These are phyloP conservation scores for Poeciliopsis presidionis DNA, from an alignment of 2,797 vertebrate genomes.

Conservation along the genomic window DNA sequence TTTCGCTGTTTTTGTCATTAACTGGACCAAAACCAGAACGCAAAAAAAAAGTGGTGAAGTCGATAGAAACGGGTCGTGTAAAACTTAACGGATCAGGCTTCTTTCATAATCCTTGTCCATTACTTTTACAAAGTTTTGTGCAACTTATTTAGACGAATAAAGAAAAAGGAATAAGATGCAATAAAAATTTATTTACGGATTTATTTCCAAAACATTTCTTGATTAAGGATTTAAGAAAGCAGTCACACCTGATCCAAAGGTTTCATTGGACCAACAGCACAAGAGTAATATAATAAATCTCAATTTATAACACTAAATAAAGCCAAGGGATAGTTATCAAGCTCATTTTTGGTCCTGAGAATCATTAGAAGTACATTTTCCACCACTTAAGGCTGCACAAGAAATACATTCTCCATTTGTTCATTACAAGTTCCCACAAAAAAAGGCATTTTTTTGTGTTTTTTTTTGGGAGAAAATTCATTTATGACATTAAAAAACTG, in stretches of 20 bases:
- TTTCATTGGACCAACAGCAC: constrained; percentile 40
- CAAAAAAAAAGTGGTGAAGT: not conserved
- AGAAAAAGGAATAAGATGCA: not conserved
- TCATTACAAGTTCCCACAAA: constrained; percentile 24
- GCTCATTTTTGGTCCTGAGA: constrained; percentile 75
- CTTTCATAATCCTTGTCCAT: not conserved
- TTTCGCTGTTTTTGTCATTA: constrained; percentile 10
- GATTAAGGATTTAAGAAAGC: not conserved
- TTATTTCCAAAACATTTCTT: too few relatives aligned
- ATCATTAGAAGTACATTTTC: constrained; percentile 58
- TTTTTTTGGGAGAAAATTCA: constrained; percentile 23
- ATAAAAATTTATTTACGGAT: too few relatives aligned
- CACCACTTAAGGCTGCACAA: constrained; percentile 64
- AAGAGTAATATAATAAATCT: constrained; percentile 6
- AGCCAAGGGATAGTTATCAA: constrained; percentile 41
- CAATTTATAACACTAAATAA: constrained; percentile 37
- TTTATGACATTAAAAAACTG: constrained; percentile 14
- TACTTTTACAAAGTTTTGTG: not conserved
- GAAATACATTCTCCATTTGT: constrained; percentile 51
- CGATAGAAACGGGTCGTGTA: constrained; percentile 6
- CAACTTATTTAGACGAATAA: not conserved
- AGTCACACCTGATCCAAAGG: constrained; percentile 31
- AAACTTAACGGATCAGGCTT: constrained; percentile 34
- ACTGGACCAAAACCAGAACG: constrained; percentile 33
- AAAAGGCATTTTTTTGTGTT: constrained; percentile 43